A percentile compares a stretch with the other conserved stretches of the same genome.
Conservation (phyloP, 2,113 vertebrate species). For the Ceyx melanurus region DNA sequence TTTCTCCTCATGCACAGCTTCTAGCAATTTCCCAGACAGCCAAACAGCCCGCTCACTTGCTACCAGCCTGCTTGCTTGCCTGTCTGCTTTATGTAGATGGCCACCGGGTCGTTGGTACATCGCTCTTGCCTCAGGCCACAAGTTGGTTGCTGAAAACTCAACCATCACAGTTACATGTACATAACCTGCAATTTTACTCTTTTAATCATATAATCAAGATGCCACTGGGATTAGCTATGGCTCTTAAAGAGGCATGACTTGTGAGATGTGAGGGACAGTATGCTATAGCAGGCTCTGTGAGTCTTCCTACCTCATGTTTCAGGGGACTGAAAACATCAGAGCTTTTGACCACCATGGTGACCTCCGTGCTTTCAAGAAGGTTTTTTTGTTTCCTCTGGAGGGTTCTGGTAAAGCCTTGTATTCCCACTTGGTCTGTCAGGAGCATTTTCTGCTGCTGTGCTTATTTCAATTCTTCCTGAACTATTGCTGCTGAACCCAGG, state of each 20-base stretch:
- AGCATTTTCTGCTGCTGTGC: neutral
- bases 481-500: too few relatives aligned
- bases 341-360: neutral
- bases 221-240: neutral
- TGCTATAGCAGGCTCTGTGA: neutral
- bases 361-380: neutral
- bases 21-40: neutral
- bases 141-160: neutral
- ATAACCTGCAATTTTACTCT: neutral
- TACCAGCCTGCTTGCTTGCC: too few relatives aligned
- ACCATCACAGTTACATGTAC: too few relatives aligned
- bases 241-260: fast-evolving
- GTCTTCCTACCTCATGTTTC: too few relatives aligned
- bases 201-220: neutral
- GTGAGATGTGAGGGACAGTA: fast-evolving
- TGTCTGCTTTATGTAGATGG: neutral
- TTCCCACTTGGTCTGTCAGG: neutral
- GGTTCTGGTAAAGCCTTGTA: neutral
- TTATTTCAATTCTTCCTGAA: neutral
- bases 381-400: neutral
- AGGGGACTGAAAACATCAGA: fast-evolving
- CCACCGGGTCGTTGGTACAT: too few relatives aligned
- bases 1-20: neutral
- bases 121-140: neutral
- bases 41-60: neutral